Evolutionary conservation across 2,888 invertebrate genomes (phyloP).

Genomic region (Polyommatus icarus): DNA sequence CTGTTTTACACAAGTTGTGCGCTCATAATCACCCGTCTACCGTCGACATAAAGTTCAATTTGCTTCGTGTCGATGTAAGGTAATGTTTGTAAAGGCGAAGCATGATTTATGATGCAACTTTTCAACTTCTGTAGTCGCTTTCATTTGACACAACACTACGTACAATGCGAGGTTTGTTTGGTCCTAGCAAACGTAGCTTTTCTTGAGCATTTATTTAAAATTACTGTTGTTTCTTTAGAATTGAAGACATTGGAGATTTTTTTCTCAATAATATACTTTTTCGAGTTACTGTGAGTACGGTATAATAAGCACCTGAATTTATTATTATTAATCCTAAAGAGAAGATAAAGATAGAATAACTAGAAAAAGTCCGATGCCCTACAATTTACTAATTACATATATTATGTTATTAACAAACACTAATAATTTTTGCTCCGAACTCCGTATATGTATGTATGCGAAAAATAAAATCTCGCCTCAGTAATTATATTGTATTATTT

Average conservation of each 20-base stretch:
- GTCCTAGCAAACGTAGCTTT: conserved; percentile 31
- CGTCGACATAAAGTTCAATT: conserved; percentile 41
- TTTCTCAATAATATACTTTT: neutral
- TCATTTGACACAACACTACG: conserved; percentile 65
- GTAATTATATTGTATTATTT: too few relatives aligned
- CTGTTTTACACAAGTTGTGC: conserved; percentile 47
- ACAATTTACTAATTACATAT: too few relatives aligned
- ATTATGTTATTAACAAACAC: too few relatives aligned
- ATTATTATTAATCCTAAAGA: neutral
- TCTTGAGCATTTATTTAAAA: conserved; percentile 25
- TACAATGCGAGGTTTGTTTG: conserved; percentile 55
- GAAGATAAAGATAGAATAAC: too few relatives aligned
- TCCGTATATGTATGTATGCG: too few relatives aligned
- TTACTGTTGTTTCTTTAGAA: neutral
- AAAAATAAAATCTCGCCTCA: too few relatives aligned
- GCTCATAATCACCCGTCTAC: conserved; percentile 39
- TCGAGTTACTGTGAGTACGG: neutral
- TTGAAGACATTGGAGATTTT: neutral
- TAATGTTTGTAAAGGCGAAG: conserved; percentile 46
- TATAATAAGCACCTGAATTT: neutral
- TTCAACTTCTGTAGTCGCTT: conserved; percentile 69
- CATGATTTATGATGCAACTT: conserved; percentile 69
- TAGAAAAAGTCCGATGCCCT: too few relatives aligned
- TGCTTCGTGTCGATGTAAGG: conserved; percentile 34
- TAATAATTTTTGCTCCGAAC: too few relatives aligned